Base-by-base conservation (phyloP, 2,797 vertebrate genomes). In the Xenops minutus region DNA sequence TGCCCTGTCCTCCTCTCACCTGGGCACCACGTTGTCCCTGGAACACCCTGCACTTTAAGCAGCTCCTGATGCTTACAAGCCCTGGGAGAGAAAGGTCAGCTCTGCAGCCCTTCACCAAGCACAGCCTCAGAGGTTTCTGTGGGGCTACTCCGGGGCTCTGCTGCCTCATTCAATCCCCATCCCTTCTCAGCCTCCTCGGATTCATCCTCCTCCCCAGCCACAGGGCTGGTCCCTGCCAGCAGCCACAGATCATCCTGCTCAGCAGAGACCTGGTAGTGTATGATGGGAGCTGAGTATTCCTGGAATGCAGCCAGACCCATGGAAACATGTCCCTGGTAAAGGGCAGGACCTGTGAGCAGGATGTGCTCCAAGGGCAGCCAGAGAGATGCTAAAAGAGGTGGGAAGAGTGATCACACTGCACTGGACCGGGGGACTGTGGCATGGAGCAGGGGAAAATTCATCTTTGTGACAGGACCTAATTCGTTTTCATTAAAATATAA, bases 401-500 rank as follows among this genome's bases (percentile, higher is more conserved):
- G 63, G 34, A 74, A 24, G 16, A 52, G 12, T 29, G 44, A 18
- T 30, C 13, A 3, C 49, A 39, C 7, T 10, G 0, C 20, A 20
- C 48, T 2, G 2, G 46, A 9, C 20, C 24, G 5, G 4, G 41
- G 22, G 48, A n/a, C 73, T 30, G 9, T 8, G 29, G 32, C 34
- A n/a, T 0, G 0, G 39, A 69, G 29, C 1, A 4, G 7, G 14
- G 26, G 12, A 10, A 17, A 34, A 21, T 24, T 23, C 2, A 0
- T 39, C 18, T 49, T 37, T 2, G 0, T 52, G 62, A 37, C 68
- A 77, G 48, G 15, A 43, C 16, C 10, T 18, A 11, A 16, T 43
- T 52, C 2, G 1, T 67, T 44, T 55, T 29, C 36, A 89, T 59
- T 52, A n/a, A 64, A 79, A 67, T 5, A 23, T 1, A 2, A 4